Evolutionary conservation across 1,140 invertebrate species (phyloP).

Genomic region (Rhizoglyphus robini): DNA sequence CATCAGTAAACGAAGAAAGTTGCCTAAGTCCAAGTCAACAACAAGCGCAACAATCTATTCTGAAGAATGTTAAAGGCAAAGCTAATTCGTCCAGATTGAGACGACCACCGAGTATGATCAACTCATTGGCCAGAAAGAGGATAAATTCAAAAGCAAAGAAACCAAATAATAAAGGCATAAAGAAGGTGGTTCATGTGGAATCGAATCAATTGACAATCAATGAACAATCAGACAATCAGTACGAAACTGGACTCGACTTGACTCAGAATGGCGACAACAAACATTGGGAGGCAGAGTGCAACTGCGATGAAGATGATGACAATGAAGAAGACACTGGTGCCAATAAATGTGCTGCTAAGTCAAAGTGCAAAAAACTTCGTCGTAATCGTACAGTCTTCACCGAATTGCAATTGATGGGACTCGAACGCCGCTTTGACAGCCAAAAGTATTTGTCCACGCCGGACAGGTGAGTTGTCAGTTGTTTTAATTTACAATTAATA

Average conservation of each 20-base stretch:
- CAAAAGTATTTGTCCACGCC: conserved; percentile 94
- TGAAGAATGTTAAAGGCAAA: no score
- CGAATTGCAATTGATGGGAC: conserved; percentile 81
- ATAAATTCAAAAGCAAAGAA: background rate
- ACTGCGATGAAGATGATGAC: background rate
- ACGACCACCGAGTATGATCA: no score
- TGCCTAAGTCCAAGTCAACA: no score
- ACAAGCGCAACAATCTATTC: no score
- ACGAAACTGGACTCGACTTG: background rate
- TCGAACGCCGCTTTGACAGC: conserved; percentile 86
- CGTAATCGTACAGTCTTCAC: conserved; percentile 79
- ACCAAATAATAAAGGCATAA: background rate
- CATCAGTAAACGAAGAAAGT: background rate
- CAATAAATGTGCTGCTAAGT: background rate
- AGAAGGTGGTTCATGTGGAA: background rate
- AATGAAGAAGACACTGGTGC: background rate
- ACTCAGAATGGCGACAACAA: background rate
- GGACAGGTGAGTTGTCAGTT: conserved; percentile 47
- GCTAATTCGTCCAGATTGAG: no score
- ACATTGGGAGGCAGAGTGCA: background rate
- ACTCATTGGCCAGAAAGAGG: no score
- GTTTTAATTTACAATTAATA: background rate
- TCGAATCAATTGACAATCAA: background rate
- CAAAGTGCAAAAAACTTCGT: conserved; percentile 24
- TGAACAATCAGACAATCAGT: background rate